Evolutionary conservation across 1,140 invertebrate species (phyloP).

Genomic region (Pteromalus puparum): DNA sequence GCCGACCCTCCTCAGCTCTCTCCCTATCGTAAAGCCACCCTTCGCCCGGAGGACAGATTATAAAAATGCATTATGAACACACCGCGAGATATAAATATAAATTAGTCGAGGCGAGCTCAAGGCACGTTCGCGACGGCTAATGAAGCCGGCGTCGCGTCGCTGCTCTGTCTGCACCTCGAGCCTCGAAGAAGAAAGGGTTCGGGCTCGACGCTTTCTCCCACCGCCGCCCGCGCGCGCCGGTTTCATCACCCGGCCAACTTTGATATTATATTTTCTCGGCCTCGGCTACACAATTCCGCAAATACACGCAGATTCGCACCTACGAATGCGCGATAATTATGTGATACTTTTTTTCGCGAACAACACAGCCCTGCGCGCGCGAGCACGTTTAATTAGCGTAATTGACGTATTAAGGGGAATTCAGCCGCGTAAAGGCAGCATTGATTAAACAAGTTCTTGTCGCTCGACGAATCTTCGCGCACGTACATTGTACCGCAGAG

Average conservation of each 20-base stretch:
- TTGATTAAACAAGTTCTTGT: constrained; percentile 9
- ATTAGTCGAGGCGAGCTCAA: constrained; percentile 54
- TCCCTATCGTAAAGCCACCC: constrained; percentile 50
- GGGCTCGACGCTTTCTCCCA: neutral
- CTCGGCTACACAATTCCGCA: constrained; percentile 15
- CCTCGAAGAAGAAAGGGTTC: constrained; percentile 46
- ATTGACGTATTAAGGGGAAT: constrained; percentile 10
- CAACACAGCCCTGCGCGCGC: neutral
- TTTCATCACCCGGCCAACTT: constrained; percentile 34
- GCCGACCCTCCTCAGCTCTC: constrained; percentile 17
- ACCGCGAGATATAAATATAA: constrained; percentile 59
- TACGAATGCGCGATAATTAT: constrained; percentile 1
- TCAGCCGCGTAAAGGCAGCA: neutral
- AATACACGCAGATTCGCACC: constrained; percentile 24
- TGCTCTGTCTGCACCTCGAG: neutral
- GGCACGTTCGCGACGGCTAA: constrained; percentile 55
- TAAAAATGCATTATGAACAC: constrained; percentile 59
- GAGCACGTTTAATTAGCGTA: constrained; percentile 33
- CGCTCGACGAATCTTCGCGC: neutral
- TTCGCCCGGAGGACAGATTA: constrained; percentile 56
- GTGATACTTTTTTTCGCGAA: neutral
- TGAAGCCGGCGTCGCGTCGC: constrained; percentile 38
- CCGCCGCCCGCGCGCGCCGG: neutral
- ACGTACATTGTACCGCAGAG: neutral
- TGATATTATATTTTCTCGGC: constrained; percentile 41